Conservation (phyloP, 1,140 invertebrate genomes). For the Cyphomyrmex costatus region DNA sequence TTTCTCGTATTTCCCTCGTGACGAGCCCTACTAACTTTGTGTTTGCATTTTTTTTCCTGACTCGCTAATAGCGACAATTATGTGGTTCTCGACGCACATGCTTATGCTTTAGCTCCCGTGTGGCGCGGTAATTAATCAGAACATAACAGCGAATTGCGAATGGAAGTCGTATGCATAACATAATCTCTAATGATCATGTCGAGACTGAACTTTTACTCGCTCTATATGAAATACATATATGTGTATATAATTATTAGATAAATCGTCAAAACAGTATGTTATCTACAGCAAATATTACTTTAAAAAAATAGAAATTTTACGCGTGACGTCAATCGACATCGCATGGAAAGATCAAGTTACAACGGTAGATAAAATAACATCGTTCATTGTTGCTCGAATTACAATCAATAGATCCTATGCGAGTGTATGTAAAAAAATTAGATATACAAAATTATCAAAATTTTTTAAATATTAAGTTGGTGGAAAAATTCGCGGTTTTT, state of each 20-base stretch:
- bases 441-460: not conserved
- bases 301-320: not conserved
- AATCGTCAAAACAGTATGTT: not conserved
- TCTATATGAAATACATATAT: not conserved
- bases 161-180: constrained; percentile 8
- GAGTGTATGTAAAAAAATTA: not conserved
- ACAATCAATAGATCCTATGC: not conserved
- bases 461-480: too few relatives aligned
- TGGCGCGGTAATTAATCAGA: constrained; percentile 11
- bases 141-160: constrained; percentile 12
- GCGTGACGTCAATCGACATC: not conserved
- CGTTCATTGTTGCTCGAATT: not conserved
- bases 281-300: not conserved
- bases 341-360: constrained; percentile 10
- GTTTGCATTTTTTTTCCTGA: constrained; percentile 11
- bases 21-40: constrained; percentile 2
- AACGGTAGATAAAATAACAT: constrained; percentile 20
- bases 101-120: constrained; percentile 10
- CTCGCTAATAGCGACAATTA: constrained; percentile 39
- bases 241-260: not conserved
- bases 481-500: too few relatives aligned
- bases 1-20: constrained; percentile 32
- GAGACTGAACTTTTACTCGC: not conserved
- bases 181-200: constrained; percentile 37
- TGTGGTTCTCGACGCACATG: not conserved